Evolutionary conservation across 1,140 invertebrate species (phyloP), one percentile per base, ranked within the genome.

Genomic region (Spodoptera frugiperda): DNA sequence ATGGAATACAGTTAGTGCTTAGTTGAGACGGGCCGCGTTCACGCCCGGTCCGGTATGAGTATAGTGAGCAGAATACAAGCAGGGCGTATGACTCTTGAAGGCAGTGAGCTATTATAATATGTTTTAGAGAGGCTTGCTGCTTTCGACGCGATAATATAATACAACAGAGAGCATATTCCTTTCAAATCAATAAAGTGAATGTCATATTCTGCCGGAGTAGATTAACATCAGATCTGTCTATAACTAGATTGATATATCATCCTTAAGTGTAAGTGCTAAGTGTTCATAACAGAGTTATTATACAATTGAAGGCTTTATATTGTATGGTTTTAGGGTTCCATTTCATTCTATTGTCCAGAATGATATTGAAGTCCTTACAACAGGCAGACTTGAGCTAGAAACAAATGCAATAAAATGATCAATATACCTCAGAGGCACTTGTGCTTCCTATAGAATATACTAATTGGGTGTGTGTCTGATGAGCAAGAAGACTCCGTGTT

Each of bases 21-120:
- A 89, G 87, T 87, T 82, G 81, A 83, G 68, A 3, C 57, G 59
- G 49, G 12, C 33, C 15, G 57, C 57, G 21, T 25, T 11, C 54
- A 30, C 46, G 75, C 4, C 30, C 61, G 53, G 39, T 46, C 54
- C 71, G 76, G 17, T 30, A 46, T 55, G 61, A 67, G 77, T 49
- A 82, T 83, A 87, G 78, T 84, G 80, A 84, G 83, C 84, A 85
- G 86, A 87, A 84, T 87, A 79, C 74, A 75, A 80, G 75, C 82
- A 82, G 83, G 84, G 84, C 84, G 84, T 86, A 87, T 85, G 79
- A 74, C 92, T 90, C 89, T 91, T 86, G 86, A 85, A 89, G 86
- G 88, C 86, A 87, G 89, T 84, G 82, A 74, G 89, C 88, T 89
- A 87, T 85, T 92, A 92, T 89, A 89, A 93, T 93, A 93, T 93